Conservation (phyloP, 2,113 vertebrate species). For the Dasyurus viverrinus region DNA sequence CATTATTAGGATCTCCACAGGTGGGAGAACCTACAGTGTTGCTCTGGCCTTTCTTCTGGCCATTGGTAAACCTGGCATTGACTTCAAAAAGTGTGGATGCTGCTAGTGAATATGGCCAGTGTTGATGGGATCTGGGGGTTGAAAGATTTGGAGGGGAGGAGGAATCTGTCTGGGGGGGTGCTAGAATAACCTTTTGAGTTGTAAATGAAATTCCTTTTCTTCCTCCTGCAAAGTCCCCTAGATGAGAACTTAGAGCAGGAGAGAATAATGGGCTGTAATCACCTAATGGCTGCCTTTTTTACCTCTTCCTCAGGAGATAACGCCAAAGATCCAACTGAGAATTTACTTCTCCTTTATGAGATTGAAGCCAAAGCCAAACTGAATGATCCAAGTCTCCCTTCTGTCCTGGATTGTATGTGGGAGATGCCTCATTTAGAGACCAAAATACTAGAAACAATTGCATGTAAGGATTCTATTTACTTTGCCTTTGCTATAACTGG, state of each 20-base stretch:
- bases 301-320: constrained; percentile 84
- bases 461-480: constrained; percentile 84
- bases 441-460: constrained; percentile 91
- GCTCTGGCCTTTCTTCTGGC: constrained; percentile 21
- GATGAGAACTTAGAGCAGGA: constrained; percentile 20
- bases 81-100: constrained; percentile 34
- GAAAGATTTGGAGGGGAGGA: constrained; percentile 26
- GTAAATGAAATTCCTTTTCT: constrained; percentile 59
- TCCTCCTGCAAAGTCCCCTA: constrained; percentile 21
- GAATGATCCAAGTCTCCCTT: constrained; percentile 88
- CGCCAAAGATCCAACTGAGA: constrained; percentile 87
- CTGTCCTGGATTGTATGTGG: constrained; percentile 89
- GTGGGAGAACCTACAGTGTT: not conserved
- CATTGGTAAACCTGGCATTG: constrained; percentile 13
- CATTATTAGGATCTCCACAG: too few species aligned
- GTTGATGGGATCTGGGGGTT: constrained; percentile 20
- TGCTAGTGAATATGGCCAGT: constrained; percentile 7
- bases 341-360: constrained; percentile 92
- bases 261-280: constrained; percentile 42
- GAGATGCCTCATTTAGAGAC: constrained; percentile 87
- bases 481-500: constrained; percentile 21
- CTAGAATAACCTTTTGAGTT: constrained; percentile 39
- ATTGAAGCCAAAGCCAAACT: constrained; percentile 93
- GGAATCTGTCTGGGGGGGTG: not conserved
- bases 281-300: constrained; percentile 46